Conservation (phyloP, 1,140 invertebrate species). For the Anastrepha ludens region DNA sequence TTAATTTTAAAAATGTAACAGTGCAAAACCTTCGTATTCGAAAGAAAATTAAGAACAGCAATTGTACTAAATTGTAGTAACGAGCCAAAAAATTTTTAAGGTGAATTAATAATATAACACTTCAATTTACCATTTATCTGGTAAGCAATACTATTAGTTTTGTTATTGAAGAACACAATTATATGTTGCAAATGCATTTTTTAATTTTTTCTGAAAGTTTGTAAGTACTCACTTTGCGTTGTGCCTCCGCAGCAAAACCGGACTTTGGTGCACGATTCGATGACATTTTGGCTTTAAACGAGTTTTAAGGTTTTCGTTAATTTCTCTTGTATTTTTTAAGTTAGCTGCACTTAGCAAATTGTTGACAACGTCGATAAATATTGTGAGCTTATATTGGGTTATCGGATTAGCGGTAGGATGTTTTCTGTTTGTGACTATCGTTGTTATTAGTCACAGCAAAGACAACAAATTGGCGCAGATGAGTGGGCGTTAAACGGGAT, state of each 20-base stretch:
- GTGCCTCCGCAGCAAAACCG: constrained; percentile 94
- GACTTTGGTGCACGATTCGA: constrained; percentile 92
- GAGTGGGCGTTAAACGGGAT: constrained; percentile 21
- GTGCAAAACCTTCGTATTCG: too few relatives aligned
- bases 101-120: too few relatives aligned
- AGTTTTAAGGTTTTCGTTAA: constrained; percentile 42
- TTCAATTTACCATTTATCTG: too few relatives aligned
- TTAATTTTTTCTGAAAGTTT: not conserved
- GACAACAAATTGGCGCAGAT: constrained; percentile 8
- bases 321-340: not conserved
- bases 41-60: not conserved
- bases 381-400: not conserved
- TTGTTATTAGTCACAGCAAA: not conserved
- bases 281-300: constrained; percentile 79
- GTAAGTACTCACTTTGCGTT: constrained; percentile 85
- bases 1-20: too few relatives aligned
- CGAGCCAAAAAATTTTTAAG: too few relatives aligned
- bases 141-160: too few relatives aligned
- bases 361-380: not conserved
- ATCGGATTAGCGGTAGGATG: not conserved
- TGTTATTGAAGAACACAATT: too few relatives aligned
- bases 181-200: too few relatives aligned
- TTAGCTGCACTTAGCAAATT: not conserved
- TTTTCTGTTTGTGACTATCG: not conserved
- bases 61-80: too few relatives aligned